phyloP scores from a whole-genome alignment of 2,888 invertebrate species.

The Ophion slaviceki region DNA sequence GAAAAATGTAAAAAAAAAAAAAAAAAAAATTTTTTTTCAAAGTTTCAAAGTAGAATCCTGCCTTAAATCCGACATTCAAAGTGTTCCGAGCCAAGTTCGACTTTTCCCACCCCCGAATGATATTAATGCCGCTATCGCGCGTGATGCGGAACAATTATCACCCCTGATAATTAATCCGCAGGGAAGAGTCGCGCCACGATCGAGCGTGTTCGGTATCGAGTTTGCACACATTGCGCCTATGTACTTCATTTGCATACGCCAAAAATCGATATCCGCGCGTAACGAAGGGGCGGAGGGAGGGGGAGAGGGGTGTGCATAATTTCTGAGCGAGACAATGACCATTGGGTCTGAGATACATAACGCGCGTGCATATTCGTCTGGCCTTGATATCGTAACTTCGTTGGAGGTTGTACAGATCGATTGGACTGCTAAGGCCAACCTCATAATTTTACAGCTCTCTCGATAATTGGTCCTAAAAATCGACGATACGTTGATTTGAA shows the following conservation, averaged over 20 bases:
- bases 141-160: neutral
- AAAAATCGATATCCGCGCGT: constrained; percentile 53
- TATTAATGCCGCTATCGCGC: neutral
- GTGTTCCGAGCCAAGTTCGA: no score
- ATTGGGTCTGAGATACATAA: constrained; percentile 12
- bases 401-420: constrained; percentile 53
- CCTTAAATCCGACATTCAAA: no score
- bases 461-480: constrained; percentile 21
- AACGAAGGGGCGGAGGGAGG: constrained; percentile 8
- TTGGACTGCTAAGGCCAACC: constrained; percentile 33
- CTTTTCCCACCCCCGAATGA: no score
- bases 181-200: neutral
- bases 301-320: constrained; percentile 44
- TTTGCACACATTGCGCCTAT: constrained; percentile 15
- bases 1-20: no score
- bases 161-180: neutral
- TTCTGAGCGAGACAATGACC: constrained; percentile 53
- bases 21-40: no score
- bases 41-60: no score
- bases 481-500: constrained; percentile 9
- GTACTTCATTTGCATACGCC: constrained; percentile 23
- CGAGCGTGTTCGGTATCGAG: constrained; percentile 10
- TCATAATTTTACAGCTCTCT: constrained; percentile 31
- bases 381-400: constrained; percentile 53
- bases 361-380: neutral